Evolutionary conservation across 2,113 vertebrate species (phyloP).

Genomic region (Micromys minutus): DNA sequence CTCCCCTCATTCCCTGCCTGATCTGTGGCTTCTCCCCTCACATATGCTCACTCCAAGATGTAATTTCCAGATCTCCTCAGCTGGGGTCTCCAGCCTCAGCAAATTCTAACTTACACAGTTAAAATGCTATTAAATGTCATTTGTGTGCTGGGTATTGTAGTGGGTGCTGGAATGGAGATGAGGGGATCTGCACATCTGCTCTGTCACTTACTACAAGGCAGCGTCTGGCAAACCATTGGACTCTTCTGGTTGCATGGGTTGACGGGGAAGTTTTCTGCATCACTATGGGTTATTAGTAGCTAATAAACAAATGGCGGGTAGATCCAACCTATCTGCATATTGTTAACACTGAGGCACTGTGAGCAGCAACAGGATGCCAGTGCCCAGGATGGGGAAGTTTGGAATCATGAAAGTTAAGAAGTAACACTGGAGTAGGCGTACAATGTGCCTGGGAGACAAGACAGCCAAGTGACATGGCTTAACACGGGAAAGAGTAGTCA

Average conservation of each 20-base stretch:
- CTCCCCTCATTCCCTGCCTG: not conserved
- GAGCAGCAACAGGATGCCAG: not conserved
- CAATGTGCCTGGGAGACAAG: not conserved
- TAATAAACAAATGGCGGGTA: not conserved
- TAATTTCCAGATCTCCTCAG: not conserved
- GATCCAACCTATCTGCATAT: not conserved
- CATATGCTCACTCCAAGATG: not conserved
- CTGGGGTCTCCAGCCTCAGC: not conserved
- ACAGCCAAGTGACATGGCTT: not conserved
- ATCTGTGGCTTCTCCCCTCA: not conserved
- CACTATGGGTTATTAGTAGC: not conserved
- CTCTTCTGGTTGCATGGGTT: not conserved
- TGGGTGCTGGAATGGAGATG: not conserved
- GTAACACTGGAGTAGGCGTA: not conserved
- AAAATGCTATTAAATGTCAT: not conserved
- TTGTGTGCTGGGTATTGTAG: not conserved
- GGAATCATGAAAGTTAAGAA: not conserved
- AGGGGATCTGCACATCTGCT: not conserved
- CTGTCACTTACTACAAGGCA: not conserved
- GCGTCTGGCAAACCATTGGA: not conserved
- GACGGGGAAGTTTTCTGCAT: not conserved
- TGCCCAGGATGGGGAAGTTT: too few relatives aligned
- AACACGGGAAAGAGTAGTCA: not conserved
- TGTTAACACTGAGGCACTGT: not conserved
- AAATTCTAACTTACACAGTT: not conserved